Evolutionary conservation across 37 sponge, comb jelly and placozoan species (phyloP).

Genomic region (Chondrosia reniformis): DNA sequence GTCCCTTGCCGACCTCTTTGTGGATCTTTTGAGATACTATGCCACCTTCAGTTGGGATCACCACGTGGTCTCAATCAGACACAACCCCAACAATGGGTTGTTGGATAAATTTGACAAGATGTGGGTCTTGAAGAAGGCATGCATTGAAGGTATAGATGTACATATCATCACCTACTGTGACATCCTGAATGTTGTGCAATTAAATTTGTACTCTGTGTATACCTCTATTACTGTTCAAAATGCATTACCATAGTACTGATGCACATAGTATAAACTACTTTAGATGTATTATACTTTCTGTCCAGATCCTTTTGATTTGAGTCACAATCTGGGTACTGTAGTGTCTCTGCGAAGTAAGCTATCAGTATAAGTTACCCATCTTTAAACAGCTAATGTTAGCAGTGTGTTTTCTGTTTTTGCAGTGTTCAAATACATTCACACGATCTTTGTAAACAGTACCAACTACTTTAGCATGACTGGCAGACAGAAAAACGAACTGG

Average conservation of each 20-base stretch:
- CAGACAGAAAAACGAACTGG: too few species aligned
- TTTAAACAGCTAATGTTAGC: neutral
- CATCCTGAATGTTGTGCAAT: too few species aligned
- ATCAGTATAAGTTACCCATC: neutral
- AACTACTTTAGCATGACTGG: neutral
- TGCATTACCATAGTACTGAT: too few species aligned
- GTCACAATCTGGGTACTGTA: slow-evolving; percentile 72
- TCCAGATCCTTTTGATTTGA: slow-evolving; percentile 84
- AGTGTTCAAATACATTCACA: slow-evolving; percentile 21
- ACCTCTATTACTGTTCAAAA: too few species aligned
- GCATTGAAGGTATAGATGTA: slow-evolving; percentile 79
- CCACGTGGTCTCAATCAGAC: slow-evolving; percentile 63
- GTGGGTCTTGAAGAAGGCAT: slow-evolving; percentile 61
- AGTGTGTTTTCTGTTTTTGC: neutral
- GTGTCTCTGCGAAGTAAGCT: slow-evolving; percentile 48
- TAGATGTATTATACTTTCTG: neutral
- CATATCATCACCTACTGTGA: too few species aligned
- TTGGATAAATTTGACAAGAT: slow-evolving; percentile 78
- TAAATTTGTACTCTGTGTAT: too few species aligned
- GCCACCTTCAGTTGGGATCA: slow-evolving; percentile 56
- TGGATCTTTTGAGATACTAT: slow-evolving; percentile 66
- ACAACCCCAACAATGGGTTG: slow-evolving; percentile 14
- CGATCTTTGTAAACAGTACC: neutral
- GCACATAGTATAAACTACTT: too few species aligned
- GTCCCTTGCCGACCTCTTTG: slow-evolving; percentile 53